Conservation (phyloP, 2,888 invertebrate species). For the Icerya purchasi region DNA sequence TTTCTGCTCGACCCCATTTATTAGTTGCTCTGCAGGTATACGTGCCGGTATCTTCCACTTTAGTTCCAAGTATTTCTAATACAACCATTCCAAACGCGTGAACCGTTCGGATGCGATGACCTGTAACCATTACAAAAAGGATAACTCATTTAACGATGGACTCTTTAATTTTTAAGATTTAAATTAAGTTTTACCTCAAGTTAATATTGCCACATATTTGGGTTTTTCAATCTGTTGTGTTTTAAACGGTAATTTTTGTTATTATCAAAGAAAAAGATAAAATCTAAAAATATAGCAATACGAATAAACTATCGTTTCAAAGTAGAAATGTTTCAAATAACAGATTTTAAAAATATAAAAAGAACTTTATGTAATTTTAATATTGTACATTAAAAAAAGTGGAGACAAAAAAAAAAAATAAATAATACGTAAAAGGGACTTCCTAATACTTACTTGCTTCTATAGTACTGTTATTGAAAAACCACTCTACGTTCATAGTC, state of each 20-base stretch:
- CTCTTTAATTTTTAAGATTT: too few relatives aligned
- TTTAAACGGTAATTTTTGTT: too few relatives aligned
- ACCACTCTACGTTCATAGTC: slow-evolving; percentile 87
- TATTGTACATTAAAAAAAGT: too few relatives aligned
- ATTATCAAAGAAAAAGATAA: too few relatives aligned
- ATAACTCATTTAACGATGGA: not conserved
- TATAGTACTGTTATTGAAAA: slow-evolving; percentile 73
- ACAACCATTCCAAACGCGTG: slow-evolving; percentile 96
- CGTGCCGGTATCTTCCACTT: slow-evolving; percentile 73
- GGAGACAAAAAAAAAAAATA: not conserved
- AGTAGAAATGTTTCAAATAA: too few relatives aligned
- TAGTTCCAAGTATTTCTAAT: slow-evolving; percentile 82
- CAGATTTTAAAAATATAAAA: too few relatives aligned
- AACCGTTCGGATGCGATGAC: slow-evolving; percentile 71
- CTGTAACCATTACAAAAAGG: slow-evolving; percentile 20
- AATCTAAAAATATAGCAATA: too few relatives aligned
- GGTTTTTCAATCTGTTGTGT: too few relatives aligned
- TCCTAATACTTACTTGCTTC: slow-evolving; percentile 40
- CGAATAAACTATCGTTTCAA: too few relatives aligned
- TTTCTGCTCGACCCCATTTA: slow-evolving; percentile 70
- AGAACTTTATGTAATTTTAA: too few relatives aligned
- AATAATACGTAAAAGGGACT: not conserved
- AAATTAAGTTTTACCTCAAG: not conserved
- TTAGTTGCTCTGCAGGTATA: slow-evolving; percentile 78
- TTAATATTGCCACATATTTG: not conserved